phyloP scores from a whole-genome alignment of 2,888 invertebrate species.

The Chorisops tibialis region DNA sequence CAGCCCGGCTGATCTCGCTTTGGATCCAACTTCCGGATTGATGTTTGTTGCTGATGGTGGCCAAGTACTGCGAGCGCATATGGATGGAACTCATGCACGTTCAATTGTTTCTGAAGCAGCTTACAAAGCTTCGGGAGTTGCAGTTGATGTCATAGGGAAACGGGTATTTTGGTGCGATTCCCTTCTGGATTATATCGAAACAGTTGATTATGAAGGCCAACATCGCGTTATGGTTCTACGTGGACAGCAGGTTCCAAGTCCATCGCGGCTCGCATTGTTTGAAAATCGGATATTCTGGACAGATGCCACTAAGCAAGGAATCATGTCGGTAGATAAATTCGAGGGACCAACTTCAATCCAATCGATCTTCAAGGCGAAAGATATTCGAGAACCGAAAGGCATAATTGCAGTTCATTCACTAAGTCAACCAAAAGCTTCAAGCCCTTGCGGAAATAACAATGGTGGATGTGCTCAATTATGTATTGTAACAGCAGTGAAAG shows the following conservation, averaged over 20 bases:
- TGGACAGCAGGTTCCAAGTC: conserved; percentile 82
- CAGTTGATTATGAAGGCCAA: conserved; percentile 88
- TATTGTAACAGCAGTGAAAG: conserved; percentile 75
- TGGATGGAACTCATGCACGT: conserved; percentile 85
- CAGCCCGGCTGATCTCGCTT: conserved; percentile 83
- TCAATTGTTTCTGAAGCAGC: conserved; percentile 89
- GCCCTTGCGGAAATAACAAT: conserved; percentile 83
- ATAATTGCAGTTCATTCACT: conserved; percentile 77
- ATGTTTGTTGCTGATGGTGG: conserved; percentile 86
- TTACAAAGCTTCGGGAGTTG: conserved; percentile 88
- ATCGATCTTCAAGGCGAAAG: conserved; percentile 74
- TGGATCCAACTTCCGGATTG: conserved; percentile 86
- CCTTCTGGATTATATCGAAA: conserved; percentile 90
- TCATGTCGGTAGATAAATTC: conserved; percentile 83
- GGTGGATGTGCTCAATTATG: conserved; percentile 93
- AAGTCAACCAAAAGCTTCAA: conserved; percentile 70
- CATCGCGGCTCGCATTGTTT: conserved; percentile 77
- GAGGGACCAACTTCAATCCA: conserved; percentile 75
- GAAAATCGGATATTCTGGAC: conserved; percentile 90
- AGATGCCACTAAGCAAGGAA: conserved; percentile 83
- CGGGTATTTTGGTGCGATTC: conserved; percentile 97
- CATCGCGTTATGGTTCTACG: conserved; percentile 75
- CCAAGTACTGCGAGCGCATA: conserved; percentile 81
- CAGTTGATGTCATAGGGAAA: conserved; percentile 85
- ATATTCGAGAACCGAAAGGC: conserved; percentile 78